Percentiles rank a stretch among this genome's conserved stretches.
These are phyloP conservation scores for Trichacis sp. DNA, from an alignment of 2,888 invertebrate species.

Conservation along the genomic window DNA sequence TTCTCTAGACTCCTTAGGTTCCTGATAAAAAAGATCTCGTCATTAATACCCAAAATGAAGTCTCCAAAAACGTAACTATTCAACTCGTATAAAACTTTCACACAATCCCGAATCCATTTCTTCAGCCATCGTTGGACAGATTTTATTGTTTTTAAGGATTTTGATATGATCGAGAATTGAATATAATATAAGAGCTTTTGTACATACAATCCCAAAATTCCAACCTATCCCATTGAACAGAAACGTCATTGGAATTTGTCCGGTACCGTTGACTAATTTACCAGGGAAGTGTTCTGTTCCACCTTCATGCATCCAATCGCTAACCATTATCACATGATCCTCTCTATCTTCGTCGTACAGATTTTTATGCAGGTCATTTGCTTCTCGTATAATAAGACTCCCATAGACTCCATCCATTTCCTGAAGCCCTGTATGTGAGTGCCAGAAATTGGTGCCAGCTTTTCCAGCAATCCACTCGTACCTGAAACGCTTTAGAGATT, in stretches of 20 bases:
- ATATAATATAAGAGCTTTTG: too few species aligned
- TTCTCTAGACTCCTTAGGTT: constrained; percentile 16
- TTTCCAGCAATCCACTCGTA: constrained; percentile 62
- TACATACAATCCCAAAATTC: constrained; percentile 26
- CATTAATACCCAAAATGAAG: too few species aligned
- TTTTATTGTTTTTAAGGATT: neutral
- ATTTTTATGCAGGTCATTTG: constrained; percentile 44
- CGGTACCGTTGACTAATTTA: constrained; percentile 64
- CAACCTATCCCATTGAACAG: constrained; percentile 63
- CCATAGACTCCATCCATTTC: constrained; percentile 75
- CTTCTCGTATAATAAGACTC: constrained; percentile 72
- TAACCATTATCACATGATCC: constrained; percentile 71
- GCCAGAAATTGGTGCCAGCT: constrained; percentile 68
- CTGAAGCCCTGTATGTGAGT: constrained; percentile 69
- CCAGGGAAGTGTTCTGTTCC: constrained; percentile 68
- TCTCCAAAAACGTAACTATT: too few species aligned
- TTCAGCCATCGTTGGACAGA: too few species aligned
- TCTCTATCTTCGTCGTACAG: constrained; percentile 70
- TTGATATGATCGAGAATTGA: neutral
- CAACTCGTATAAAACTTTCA: too few species aligned
- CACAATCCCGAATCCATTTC: too few species aligned
- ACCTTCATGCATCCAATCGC: constrained; percentile 70
- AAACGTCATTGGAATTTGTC: constrained; percentile 60
- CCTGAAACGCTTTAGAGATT: too few species aligned
- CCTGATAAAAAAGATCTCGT: too few species aligned